Conservation (phyloP, 2,888 invertebrate genomes). For the Dione vanillae region DNA sequence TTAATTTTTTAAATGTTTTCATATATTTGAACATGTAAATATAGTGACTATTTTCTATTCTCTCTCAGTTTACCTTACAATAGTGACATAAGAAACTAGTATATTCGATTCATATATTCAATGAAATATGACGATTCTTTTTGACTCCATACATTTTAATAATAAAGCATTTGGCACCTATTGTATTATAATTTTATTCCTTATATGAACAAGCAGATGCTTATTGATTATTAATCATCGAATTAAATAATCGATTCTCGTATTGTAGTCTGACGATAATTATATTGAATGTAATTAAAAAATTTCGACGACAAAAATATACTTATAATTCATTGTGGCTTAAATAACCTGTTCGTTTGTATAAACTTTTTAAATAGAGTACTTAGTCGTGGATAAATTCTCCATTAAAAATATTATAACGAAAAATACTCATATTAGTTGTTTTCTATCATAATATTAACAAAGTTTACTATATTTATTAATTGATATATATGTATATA, state of each 20-base stretch:
- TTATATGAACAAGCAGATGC: conserved; percentile 14
- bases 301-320: neutral
- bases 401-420: neutral
- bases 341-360: neutral
- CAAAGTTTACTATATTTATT: too few species aligned
- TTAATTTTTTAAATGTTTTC: neutral
- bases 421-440: neutral
- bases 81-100: too few species aligned
- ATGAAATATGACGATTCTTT: neutral
- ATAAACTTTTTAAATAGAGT: neutral
- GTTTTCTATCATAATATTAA: too few species aligned
- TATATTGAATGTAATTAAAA: neutral
- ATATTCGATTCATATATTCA: neutral
- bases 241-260: conserved; percentile 15
- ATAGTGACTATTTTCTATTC: too few species aligned
- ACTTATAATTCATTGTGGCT: neutral
- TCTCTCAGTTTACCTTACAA: too few species aligned
- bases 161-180: conserved; percentile 14
- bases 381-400: neutral
- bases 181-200: conserved; percentile 33
- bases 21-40: neutral
- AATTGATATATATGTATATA: too few species aligned
- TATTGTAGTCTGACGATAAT: neutral
- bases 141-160: neutral
- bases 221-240: conserved; percentile 16